A percentile compares a stretch with the other conserved stretches of the same genome.
These are phyloP conservation scores for Chaetura pelagica DNA, from an alignment of 2,113 vertebrate species.

Conservation along the genomic window DNA sequence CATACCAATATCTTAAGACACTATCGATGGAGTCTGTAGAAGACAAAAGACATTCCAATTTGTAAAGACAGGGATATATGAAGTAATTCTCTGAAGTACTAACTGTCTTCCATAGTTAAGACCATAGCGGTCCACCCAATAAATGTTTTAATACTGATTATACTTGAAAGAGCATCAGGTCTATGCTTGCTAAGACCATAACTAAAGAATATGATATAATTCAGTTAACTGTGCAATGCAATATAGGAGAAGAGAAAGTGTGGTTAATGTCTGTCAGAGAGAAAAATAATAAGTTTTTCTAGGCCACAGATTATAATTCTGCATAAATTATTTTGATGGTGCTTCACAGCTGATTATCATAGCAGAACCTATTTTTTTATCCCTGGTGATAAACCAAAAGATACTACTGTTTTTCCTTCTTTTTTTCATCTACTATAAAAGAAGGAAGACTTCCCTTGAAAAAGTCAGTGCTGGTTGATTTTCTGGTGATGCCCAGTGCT, in stretches of 20 bases:
- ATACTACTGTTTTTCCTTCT: fast-evolving
- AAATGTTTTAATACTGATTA: background rate
- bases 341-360: background rate
- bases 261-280: background rate
- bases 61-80: background rate
- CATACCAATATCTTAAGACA: background rate
- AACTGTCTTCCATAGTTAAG: background rate
- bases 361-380: background rate
- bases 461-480: background rate
- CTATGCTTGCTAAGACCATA: background rate
- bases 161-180: background rate
- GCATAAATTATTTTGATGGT: background rate
- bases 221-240: background rate
- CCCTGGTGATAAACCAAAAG: background rate
- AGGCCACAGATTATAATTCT: background rate
- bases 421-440: background rate
- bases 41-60: background rate
- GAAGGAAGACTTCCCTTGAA: background rate
- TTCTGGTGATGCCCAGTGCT: background rate
- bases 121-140: background rate
- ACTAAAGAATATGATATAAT: background rate
- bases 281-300: background rate
- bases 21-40: background rate
- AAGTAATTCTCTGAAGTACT: background rate
- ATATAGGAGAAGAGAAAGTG: background rate